A percentile compares a stretch with the other conserved stretches of the same genome.
Evolutionary conservation across 2,797 vertebrate genomes (phyloP).

Genomic region (Rhinichthys osculus): DNA sequence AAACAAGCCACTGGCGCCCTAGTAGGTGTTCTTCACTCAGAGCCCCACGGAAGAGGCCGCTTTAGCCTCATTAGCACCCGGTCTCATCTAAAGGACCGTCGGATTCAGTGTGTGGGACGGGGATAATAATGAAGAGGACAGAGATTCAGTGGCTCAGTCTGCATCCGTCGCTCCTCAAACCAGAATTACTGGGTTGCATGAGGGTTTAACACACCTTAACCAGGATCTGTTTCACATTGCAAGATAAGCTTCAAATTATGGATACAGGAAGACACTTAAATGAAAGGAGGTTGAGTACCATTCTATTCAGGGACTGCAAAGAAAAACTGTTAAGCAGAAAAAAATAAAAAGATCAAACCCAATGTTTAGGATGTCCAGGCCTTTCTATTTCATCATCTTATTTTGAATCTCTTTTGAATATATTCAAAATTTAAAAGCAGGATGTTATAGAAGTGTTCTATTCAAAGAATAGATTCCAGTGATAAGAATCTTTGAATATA

Average conservation of each 20-base stretch:
- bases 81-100: constrained; percentile 40
- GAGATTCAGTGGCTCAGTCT: constrained; percentile 46
- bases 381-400: not conserved
- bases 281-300: not conserved
- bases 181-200: constrained; percentile 39
- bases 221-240: constrained; percentile 47
- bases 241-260: constrained; percentile 31
- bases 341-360: not conserved
- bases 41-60: constrained; percentile 43
- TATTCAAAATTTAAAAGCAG: constrained; percentile 15
- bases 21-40: constrained; percentile 21
- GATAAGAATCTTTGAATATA: constrained; percentile 29
- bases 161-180: constrained; percentile 34
- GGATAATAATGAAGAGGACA: constrained; percentile 42
- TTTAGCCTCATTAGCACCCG: constrained; percentile 60
- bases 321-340: not conserved
- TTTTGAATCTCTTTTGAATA: constrained; percentile 18
- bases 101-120: constrained; percentile 6
- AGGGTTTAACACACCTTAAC: constrained; percentile 50
- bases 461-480: not conserved
- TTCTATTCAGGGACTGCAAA: not conserved
- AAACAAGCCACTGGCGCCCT: constrained; percentile 24
- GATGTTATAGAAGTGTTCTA: not conserved
- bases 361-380: not conserved
- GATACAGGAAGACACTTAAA: not conserved